Conservation (phyloP, 2,113 vertebrate genomes). For the Pomatorhinus ruficollis region DNA sequence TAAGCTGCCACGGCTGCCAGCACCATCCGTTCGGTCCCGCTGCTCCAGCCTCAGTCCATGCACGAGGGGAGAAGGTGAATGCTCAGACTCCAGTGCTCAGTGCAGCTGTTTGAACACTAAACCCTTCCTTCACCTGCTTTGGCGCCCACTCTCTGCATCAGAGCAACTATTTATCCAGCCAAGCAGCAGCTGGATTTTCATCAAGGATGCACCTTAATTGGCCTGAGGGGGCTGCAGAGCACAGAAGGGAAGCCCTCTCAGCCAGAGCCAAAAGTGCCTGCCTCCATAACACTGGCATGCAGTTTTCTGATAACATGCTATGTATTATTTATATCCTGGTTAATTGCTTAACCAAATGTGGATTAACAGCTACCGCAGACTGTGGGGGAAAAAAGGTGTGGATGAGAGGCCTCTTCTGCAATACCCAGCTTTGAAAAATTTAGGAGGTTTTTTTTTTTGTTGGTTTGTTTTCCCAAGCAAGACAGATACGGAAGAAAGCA, state of each 20-base stretch:
- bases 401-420: background rate
- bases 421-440: background rate
- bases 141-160: background rate
- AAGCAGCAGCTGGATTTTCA: background rate
- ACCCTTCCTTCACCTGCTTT: background rate
- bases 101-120: background rate
- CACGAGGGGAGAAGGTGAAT: accelerated
- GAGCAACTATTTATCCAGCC: background rate
- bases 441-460: accelerated
- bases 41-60: background rate
- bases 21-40: accelerated
- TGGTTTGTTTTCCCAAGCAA: background rate
- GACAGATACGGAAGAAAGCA: background rate
- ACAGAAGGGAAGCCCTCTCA: background rate
- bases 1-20: background rate
- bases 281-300: background rate
- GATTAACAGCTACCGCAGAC: background rate
- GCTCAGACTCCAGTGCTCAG: background rate
- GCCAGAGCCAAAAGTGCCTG: background rate
- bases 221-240: constrained; percentile 5
- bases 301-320: constrained; percentile 6
- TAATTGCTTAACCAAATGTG: constrained; percentile 44
- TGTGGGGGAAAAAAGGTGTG: background rate
- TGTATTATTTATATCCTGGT: constrained; percentile 51
- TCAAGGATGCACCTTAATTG: constrained; percentile 45